Conservation (phyloP, 1,140 invertebrate genomes). For the Neoseiulus cucumeris region DNA sequence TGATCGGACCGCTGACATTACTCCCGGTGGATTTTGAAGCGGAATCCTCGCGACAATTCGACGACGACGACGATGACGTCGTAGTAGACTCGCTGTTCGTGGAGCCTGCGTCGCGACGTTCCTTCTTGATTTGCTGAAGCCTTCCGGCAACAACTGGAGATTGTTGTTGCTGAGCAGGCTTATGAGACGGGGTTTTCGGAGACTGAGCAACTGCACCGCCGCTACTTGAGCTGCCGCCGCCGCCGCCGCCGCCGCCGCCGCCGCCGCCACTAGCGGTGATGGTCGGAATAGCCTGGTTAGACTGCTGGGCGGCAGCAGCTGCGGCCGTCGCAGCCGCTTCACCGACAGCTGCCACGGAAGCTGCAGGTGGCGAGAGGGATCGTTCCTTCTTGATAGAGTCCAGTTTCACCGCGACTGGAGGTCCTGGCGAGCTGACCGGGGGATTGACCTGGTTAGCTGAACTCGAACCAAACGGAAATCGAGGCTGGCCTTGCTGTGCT, state of each 20-base stretch:
- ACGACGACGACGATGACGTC: slow-evolving; percentile 17
- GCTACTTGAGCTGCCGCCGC: neutral
- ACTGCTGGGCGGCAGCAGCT: too few species aligned
- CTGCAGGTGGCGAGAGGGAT: neutral
- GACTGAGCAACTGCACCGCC: neutral
- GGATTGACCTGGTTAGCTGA: slow-evolving; percentile 16
- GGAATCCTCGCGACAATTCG: slow-evolving; percentile 16
- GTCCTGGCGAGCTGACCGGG: neutral
- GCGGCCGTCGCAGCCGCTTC: too few species aligned
- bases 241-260: neutral
- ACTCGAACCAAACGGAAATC: slow-evolving; percentile 10
- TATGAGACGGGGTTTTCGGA: neutral
- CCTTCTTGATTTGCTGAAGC: slow-evolving; percentile 9
- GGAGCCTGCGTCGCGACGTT: neutral
- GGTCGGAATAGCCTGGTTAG: too few species aligned
- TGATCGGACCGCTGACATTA: too few species aligned
- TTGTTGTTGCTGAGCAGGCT: slow-evolving; percentile 18
- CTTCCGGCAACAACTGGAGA: slow-evolving; percentile 12
- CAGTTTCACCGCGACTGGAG: neutral
- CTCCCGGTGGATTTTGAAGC: slow-evolving; percentile 12
- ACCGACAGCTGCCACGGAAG: too few species aligned
- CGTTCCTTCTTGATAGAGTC: neutral
- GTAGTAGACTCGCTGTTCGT: slow-evolving; percentile 15
- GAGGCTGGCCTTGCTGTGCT: slow-evolving; percentile 1
- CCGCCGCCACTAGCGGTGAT: too few species aligned